Evolutionary conservation across 1,140 invertebrate genomes (phyloP), one percentile per base, ranked within the genome.

Genomic region (Dufourea novaeangliae): DNA sequence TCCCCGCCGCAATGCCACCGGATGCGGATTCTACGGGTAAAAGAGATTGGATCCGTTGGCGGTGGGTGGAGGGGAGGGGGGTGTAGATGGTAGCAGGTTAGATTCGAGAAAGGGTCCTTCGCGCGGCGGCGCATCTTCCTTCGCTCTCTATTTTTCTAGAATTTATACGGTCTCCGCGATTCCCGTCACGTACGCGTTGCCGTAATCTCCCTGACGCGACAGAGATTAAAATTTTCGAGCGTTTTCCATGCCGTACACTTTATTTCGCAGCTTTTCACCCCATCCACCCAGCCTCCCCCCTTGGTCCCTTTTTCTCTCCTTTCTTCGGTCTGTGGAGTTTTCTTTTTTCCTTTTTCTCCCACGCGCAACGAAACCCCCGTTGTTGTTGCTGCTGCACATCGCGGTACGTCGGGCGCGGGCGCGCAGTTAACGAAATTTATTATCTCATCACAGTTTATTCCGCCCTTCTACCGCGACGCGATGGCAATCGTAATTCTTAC

Each of bases 401-500:
- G 54, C 14, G 54, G 20, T 20, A 20, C 41, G n/a, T n/a, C n/a
- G n/a, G n/a, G n/a, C n/a, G n/a, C 41, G 41, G 20, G 8, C 7
- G 37, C 17, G 32, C 41, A 29, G 66, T 76, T 76, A 76, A 76
- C 54, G 54, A 76, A 76, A 76, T 76, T 76, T 76, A 76, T 76
- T 76, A 76, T 76, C 73, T 76, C 66, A 61, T 76, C 73, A 69
- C 54, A 41, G 32, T 69, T 76, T 69, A 76, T 76, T 57, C 41
- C 32, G 37, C 69, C 34, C 52, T 37, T 10, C 73, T 17, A 25
- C 52, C 54, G 73, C 20, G 73, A 76, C 54, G 73, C 20, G 73
- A 76, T 76, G 39, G 54, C 64, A 76, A 76, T 76, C 73, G 64
- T 76, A 76, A 76, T 59, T 76, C 73, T 76, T 76, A 69, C 54